Base-by-base conservation (phyloP, 2,113 vertebrate genomes). In the Procapra przewalskii region DNA sequence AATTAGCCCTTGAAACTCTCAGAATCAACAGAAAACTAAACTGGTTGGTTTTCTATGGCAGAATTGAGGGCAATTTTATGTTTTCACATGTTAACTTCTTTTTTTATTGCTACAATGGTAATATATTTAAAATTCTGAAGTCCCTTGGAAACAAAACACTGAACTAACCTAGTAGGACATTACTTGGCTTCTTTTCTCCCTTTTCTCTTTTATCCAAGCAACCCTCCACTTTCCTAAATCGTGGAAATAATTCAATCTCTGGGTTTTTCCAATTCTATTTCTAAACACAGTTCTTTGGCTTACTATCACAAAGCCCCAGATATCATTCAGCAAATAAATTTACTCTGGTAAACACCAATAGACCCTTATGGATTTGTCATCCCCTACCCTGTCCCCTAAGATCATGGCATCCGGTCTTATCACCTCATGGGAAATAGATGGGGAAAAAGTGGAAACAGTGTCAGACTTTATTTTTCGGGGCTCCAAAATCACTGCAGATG, bases 141-240 rank as follows among this genome's bases (percentile, higher is more conserved):
- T 33, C 54, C 81, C 54, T 43, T 92, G 54, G 10, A 90, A 80
- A 96, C 23, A 96, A 91, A 96, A 57, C 33, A 93, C 48, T 57
- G 5, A 33, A 55, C 40, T 55, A 92, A 29, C 15, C 43, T 33
- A 94, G 13, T 40, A 62, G 90, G 54, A 90, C 43, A 81, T 91
- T 82, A 82, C 33, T 94, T 88, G 60, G 40, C 94, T 91, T 95
- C 81, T 88, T 85, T 86, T 88, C 83, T 93, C 85, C 89, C 64
- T 94, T 90, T 94, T 80, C 31, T 96, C 91, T 95, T 94, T 96
- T 52, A 93, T 92, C 57, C 82, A 96, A 94, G 88, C 64, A 89
- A 94, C 29, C 15, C 92, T 96, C 81, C 81, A 94, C 95, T 97
- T 92, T 91, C 45, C 52, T 91, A 95, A 93, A 31, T 86, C 31